A percentile compares a stretch with the other conserved stretches of the same genome.
Conservation (phyloP, 1,140 invertebrate species). For the Steinernema khuongi region DNA sequence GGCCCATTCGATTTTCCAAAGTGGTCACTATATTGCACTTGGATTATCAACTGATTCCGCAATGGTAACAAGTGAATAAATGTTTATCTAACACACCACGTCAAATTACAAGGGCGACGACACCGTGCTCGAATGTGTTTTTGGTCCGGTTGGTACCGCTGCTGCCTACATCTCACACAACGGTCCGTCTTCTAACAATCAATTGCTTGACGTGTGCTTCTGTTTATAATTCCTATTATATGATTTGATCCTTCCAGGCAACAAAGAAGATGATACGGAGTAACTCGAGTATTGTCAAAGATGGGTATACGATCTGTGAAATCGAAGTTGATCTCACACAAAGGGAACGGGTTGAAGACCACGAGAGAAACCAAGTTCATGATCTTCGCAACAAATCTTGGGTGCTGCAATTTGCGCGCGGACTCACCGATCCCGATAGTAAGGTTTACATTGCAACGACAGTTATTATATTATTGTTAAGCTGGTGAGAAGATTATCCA, state of each 20-base stretch:
- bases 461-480: background rate
- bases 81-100: background rate
- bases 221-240: background rate
- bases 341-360: background rate
- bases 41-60: slow-evolving; percentile 34
- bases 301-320: slow-evolving; percentile 20
- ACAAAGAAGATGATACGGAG: slow-evolving; percentile 26
- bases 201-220: slow-evolving; percentile 20
- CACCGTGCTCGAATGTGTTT: slow-evolving; percentile 43
- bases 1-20: background rate
- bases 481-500: background rate
- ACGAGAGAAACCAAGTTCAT: background rate
- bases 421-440: background rate
- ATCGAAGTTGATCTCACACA: background rate
- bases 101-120: slow-evolving; percentile 38
- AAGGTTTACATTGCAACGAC: background rate
- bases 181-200: slow-evolving; percentile 31
- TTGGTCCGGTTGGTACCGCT: slow-evolving; percentile 24
- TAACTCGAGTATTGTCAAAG: slow-evolving; percentile 13
- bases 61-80: slow-evolving; percentile 27
- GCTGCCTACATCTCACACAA: slow-evolving; percentile 38
- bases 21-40: slow-evolving; percentile 39
- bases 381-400: background rate
- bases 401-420: background rate
- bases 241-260: slow-evolving; percentile 23